Conservation (phyloP, 37 sponge, comb jelly and placozoan species). For the Mnemiopsis leidyi region DNA sequence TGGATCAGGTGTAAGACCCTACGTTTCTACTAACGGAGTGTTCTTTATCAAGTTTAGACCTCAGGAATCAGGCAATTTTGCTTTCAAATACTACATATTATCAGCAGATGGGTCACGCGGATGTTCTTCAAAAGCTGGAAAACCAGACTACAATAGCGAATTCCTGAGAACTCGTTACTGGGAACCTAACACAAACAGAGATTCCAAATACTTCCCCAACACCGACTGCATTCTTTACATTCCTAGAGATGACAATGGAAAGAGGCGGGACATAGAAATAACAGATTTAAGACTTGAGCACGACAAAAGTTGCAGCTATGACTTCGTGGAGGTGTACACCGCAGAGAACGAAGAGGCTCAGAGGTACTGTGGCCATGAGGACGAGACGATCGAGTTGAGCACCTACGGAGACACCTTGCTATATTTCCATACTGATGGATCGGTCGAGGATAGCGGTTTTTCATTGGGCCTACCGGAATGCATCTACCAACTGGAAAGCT, state of each 20-base stretch:
- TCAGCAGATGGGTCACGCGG: neutral
- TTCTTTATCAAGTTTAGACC: slow-evolving; percentile 25
- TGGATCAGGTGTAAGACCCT: neutral
- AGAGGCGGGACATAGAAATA: neutral
- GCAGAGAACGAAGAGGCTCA: neutral
- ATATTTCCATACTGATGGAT: slow-evolving; percentile 47
- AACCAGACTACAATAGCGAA: neutral
- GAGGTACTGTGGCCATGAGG: neutral
- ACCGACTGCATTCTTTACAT: slow-evolving; percentile 21
- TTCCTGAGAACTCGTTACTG: neutral
- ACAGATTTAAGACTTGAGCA: neutral
- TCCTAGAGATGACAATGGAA: neutral
- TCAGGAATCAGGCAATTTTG: neutral
- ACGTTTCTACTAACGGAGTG: neutral
- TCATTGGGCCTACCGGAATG: neutral
- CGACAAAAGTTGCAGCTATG: slow-evolving; percentile 21
- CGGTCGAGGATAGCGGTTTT: neutral
- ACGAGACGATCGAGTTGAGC: neutral
- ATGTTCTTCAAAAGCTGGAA: neutral
- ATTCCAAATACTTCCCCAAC: neutral
- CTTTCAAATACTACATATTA: neutral
- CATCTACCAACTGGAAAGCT: neutral
- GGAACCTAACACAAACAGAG: neutral
- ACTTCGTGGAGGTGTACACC: slow-evolving; percentile 27
- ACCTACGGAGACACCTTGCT: neutral